Base-by-base conservation (phyloP, 92 coral and sea anemone genomes). In the Micromussa lordhowensis region DNA sequence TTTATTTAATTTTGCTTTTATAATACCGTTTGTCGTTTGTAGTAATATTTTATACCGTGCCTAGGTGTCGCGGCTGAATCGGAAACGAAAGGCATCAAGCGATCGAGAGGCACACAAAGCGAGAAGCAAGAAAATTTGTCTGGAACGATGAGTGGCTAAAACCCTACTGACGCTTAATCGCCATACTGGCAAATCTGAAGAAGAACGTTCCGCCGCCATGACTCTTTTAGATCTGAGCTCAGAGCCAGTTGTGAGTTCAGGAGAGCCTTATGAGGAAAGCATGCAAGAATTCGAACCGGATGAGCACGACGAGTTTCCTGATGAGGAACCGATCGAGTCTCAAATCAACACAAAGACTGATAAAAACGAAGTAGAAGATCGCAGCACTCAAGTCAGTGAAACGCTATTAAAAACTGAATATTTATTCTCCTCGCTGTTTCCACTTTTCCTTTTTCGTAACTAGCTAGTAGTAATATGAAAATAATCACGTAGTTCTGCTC, bases 61-160 rank as follows among this genome's bases (percentile, higher is more conserved):
- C 53, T 87, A 91, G 94, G 90, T 89, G 86, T 36, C 75, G 90
- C 78, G 85, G 53, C 90, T 92, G 78, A 88, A 89, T 89, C 88
- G 87, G 55, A 92, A 92, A 89, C 75, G 94, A 85, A 92, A 88
- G 81, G 86, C 92, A 70, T 92, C 92, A 59, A 40, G 48, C 68
- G 90, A 85, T 77, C 88, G 92, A 68, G 88, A 92, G 68, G 90
- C 70, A 53, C 79, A 84, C 77, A 84, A 64, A 84, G 83, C 70
- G 75, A 85, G 86, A 61, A 73, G 87, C 78, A 88, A 88, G 84
- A 84, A 54, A 88, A 84, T 88, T 78, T 92, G 92, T 85, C 91
- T 88, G 80, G 94, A 88, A 69, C 83, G 73, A 84, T 80, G 88
- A 51, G 94, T 36, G 64, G 90, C 88, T 53, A 92, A 89, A 92